These are phyloP conservation scores for Andrena marginata DNA, from an alignment of 2,888 invertebrate species.

Conservation along the genomic window DNA sequence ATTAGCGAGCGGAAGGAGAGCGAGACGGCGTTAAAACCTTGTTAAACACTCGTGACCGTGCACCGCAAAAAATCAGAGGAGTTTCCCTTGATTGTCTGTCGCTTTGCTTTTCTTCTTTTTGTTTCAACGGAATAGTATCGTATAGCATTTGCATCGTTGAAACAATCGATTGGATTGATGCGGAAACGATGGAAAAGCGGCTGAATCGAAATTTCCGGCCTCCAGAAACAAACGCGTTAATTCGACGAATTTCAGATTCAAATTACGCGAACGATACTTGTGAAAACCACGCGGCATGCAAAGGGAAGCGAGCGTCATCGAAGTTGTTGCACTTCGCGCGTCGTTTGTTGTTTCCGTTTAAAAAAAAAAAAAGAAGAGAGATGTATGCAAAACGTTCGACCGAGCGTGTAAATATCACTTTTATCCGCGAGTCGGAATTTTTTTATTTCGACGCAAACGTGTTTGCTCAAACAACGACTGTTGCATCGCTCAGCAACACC, in stretches of 20 bases:
- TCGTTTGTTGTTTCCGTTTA: slow-evolving; percentile 5
- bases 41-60: slow-evolving; percentile 27
- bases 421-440: slow-evolving; percentile 41
- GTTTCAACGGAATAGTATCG: neutral
- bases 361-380: neutral
- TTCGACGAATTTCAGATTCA: neutral
- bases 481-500: slow-evolving; percentile 51
- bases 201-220: too few relatives aligned
- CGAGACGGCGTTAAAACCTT: slow-evolving; percentile 55
- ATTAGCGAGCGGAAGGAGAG: slow-evolving; percentile 55
- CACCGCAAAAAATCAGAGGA: slow-evolving; percentile 26
- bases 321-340: neutral
- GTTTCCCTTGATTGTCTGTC: neutral
- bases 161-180: too few relatives aligned
- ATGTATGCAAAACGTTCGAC: neutral
- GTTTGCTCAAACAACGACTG: slow-evolving; percentile 72
- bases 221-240: neutral
- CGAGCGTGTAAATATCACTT: slow-evolving; percentile 69
- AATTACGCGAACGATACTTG: neutral
- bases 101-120: neutral
- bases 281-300: neutral
- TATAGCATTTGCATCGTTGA: too few relatives aligned
- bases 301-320: neutral
- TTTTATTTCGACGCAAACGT: slow-evolving; percentile 55
- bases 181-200: too few relatives aligned